Evolutionary conservation across 2,888 invertebrate genomes (phyloP).

Genomic region (Philopedon plagiatum): DNA sequence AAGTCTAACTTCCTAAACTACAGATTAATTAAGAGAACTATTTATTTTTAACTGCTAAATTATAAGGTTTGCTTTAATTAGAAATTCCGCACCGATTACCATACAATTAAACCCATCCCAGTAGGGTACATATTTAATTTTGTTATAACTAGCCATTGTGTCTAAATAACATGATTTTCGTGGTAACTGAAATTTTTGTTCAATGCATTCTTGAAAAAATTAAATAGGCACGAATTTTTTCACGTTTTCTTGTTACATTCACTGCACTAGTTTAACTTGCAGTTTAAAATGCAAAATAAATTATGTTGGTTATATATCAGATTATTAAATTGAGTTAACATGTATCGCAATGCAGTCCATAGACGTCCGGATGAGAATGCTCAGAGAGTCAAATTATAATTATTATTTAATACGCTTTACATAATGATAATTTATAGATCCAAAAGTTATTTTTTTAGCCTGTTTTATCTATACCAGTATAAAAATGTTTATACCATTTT

Average conservation of each 20-base stretch:
- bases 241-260: constrained; percentile 27
- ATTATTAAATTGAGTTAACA: too few relatives aligned
- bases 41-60: constrained; percentile 28
- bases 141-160: constrained; percentile 19
- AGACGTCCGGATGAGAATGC: too few relatives aligned
- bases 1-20: constrained; percentile 25
- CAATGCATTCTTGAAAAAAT: background rate
- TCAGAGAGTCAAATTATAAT: too few relatives aligned
- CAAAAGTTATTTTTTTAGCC: too few relatives aligned
- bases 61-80: constrained; percentile 35
- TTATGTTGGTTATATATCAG: background rate
- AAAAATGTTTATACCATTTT: too few relatives aligned
- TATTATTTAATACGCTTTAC: too few relatives aligned
- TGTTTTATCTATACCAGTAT: too few relatives aligned
- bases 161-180: constrained; percentile 24
- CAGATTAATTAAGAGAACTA: constrained; percentile 35
- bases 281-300: background rate
- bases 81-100: constrained; percentile 35
- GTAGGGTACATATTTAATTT: constrained; percentile 23
- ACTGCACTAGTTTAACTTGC: constrained; percentile 15
- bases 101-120: constrained; percentile 33
- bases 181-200: constrained; percentile 21
- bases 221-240: constrained; percentile 22
- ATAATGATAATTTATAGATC: too few relatives aligned
- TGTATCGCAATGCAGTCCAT: too few relatives aligned